phyloP scores from a whole-genome alignment of 2,113 vertebrate species.

The Vulpes lagopus region DNA sequence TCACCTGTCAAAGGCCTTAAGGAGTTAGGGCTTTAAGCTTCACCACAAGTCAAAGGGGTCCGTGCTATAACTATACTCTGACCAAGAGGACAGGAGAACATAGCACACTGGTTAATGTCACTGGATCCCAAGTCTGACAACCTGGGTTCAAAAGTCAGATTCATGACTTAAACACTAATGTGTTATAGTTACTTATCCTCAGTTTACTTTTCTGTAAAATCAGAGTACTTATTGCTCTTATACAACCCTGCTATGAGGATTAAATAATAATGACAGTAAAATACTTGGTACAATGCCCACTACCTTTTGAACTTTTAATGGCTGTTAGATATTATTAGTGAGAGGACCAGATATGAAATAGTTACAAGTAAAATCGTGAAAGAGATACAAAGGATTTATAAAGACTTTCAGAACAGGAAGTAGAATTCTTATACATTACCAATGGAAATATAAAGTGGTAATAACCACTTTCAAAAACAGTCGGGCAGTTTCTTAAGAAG shows the following conservation, averaged over 20 bases:
- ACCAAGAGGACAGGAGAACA: not conserved
- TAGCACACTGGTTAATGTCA: not conserved
- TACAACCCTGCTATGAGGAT: not conserved
- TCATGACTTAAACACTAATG: not conserved
- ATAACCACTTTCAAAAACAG: not conserved
- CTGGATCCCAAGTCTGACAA: not conserved
- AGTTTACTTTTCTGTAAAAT: not conserved
- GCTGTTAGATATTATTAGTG: not conserved
- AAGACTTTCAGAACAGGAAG: not conserved
- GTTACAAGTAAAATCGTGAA: conserved; percentile 37
- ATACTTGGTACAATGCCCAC: not conserved
- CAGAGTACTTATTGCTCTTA: not conserved
- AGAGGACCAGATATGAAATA: not conserved
- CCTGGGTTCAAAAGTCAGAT: not conserved
- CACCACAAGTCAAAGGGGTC: not conserved
- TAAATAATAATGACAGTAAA: not conserved
- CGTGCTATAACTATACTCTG: not conserved
- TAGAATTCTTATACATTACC: not conserved
- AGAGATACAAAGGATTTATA: not conserved
- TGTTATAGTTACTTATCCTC: not conserved
- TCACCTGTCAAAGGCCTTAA: not conserved
- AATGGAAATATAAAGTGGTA: not conserved
- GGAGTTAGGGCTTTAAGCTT: not conserved
- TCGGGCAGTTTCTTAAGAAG: not conserved
- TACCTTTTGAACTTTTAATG: conserved; percentile 13